phyloP scores from a whole-genome alignment of 2,113 vertebrate genomes.

The Sakesphorus luctuosus region DNA sequence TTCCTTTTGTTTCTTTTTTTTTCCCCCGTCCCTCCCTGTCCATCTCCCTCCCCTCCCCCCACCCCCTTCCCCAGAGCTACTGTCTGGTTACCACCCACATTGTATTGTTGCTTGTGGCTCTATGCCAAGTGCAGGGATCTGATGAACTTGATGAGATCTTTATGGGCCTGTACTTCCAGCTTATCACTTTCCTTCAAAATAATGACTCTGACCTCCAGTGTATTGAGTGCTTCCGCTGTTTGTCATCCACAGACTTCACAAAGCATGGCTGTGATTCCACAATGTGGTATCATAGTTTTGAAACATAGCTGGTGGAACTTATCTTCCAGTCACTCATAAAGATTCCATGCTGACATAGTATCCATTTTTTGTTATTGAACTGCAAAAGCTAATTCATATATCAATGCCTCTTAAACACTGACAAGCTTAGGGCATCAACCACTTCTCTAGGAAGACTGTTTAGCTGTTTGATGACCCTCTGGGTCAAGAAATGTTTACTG shows the following conservation, averaged over 20 bases:
- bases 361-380: not conserved
- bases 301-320: not conserved
- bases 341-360: not conserved
- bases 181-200: not conserved
- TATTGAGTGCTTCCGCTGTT: not conserved
- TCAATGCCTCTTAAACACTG: not conserved
- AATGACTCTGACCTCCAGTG: not conserved
- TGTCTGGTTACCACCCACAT: not conserved
- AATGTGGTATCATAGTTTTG: not conserved
- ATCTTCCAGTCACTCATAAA: not conserved
- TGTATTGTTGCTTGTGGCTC: not conserved
- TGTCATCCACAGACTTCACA: not conserved
- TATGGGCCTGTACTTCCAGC: not conserved
- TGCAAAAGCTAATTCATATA: not conserved
- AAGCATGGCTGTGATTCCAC: not conserved
- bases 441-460: not conserved
- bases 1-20: fast-evolving
- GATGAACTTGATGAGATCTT: not conserved
- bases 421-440: not conserved
- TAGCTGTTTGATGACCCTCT: not conserved
- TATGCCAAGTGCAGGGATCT: not conserved
- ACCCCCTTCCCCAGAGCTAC: not conserved
- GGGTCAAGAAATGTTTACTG: not conserved
- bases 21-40: no score
- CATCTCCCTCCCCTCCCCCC: no score